Conservation (phyloP, 23 tunicate genomes). For the Diplosoma virens region DNA sequence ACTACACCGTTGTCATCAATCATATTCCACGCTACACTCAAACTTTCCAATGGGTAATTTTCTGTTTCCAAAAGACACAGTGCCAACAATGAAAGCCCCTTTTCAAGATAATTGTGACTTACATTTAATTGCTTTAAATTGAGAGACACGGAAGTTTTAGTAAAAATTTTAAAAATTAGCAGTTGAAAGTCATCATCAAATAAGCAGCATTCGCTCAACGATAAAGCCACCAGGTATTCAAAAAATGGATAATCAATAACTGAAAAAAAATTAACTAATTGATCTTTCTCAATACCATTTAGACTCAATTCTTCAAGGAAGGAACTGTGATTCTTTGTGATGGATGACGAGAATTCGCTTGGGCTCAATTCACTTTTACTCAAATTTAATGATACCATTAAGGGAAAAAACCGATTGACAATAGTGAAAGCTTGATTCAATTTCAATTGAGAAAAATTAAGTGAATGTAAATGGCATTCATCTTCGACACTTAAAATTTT, state of each 20-base stretch:
- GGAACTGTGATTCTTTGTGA: too few relatives aligned
- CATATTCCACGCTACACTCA: neutral
- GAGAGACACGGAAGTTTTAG: neutral
- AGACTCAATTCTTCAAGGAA: neutral
- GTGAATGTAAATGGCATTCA: neutral
- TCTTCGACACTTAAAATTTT: neutral
- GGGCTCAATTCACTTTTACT: too few relatives aligned
- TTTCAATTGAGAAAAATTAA: constrained; percentile 15
- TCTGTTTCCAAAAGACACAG: neutral
- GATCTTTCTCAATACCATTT: neutral
- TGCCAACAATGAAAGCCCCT: neutral
- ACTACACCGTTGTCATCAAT: constrained; percentile 34
- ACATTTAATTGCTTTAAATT: constrained; percentile 22
- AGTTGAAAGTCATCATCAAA: neutral
- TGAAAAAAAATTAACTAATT: neutral
- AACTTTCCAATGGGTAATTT: neutral
- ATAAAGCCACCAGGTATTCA: neutral
- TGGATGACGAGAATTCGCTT: too few relatives aligned
- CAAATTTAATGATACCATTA: too few relatives aligned
- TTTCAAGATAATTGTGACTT: constrained; percentile 15
- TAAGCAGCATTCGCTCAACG: neutral
- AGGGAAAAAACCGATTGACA: too few relatives aligned
- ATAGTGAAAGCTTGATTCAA: neutral
- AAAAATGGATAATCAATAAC: neutral
- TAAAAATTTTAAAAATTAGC: neutral